Percentiles rank a stretch among this genome's conserved stretches.
Evolutionary conservation across 1,140 invertebrate species (phyloP).

Genomic region (Chrysopa pallens): DNA sequence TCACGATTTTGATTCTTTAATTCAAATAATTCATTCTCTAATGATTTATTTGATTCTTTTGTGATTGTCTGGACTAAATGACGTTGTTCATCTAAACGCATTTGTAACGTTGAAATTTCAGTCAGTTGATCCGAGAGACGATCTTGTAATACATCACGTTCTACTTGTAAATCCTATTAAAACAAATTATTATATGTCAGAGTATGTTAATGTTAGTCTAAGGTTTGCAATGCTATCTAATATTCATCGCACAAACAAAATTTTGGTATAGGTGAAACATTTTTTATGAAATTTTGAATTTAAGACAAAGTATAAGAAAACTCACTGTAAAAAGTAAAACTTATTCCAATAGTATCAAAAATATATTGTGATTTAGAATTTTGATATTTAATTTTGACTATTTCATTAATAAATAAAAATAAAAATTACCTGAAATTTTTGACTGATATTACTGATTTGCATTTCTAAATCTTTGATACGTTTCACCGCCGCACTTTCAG

Average conservation of each 20-base stretch:
- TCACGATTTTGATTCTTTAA: slow-evolving; percentile 31
- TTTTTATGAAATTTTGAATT: too few relatives aligned
- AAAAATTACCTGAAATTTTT: slow-evolving; percentile 38
- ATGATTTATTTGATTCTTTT: slow-evolving; percentile 40
- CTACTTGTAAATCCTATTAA: slow-evolving; percentile 52
- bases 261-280: too few relatives aligned
- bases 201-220: too few relatives aligned
- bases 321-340: neutral
- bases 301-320: too few relatives aligned
- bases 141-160: slow-evolving; percentile 60
- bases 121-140: slow-evolving; percentile 61
- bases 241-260: too few relatives aligned
- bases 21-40: slow-evolving; percentile 48
- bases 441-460: slow-evolving; percentile 37
- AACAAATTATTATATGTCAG: too few relatives aligned
- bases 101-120: slow-evolving; percentile 57
- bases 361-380: too few relatives aligned
- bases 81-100: slow-evolving; percentile 57
- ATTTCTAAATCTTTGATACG: slow-evolving; percentile 54
- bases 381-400: too few relatives aligned
- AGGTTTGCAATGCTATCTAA: too few relatives aligned
- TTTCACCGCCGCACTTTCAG: slow-evolving; percentile 55
- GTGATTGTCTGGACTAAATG: slow-evolving; percentile 49
- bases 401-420: too few relatives aligned
- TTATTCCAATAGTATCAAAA: neutral